Percentiles rank a stretch among this genome's conserved stretches.
phyloP scores from a whole-genome alignment of 2,797 vertebrate species.

The Silurus lanzhouensis region DNA sequence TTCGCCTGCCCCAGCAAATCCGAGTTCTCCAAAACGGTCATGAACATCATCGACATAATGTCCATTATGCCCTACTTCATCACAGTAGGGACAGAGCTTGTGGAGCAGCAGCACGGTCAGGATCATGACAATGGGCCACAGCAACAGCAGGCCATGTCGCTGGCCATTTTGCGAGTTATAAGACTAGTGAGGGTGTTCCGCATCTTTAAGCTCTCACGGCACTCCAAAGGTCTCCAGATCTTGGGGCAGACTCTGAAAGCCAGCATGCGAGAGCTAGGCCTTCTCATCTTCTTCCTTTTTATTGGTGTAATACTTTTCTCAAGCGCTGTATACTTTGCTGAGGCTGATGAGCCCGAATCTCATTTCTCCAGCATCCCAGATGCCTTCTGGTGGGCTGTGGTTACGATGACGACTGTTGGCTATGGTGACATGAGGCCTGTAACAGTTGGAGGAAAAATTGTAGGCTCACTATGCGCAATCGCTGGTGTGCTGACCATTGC shows the following conservation, averaged over 20 bases:
- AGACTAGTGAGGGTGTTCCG: conserved; percentile 93
- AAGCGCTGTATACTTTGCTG: conserved; percentile 93
- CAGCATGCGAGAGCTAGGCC: conserved; percentile 92
- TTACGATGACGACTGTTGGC: conserved; percentile 97
- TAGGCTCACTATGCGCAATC: conserved; percentile 93
- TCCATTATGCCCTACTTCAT: conserved; percentile 98
- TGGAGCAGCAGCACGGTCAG: conserved; percentile 77
- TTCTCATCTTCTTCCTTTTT: conserved; percentile 97
- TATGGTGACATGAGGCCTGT: conserved; percentile 96
- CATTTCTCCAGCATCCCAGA: conserved; percentile 97
- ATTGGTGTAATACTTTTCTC: conserved; percentile 97
- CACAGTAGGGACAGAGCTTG: conserved; percentile 92
- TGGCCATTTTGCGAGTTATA: conserved; percentile 95
- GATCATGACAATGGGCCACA: conserved; percentile 83
- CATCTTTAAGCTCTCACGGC: conserved; percentile 94
- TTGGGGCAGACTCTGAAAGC: conserved; percentile 93
- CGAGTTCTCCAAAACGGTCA: conserved; percentile 85
- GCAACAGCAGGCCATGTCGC: conserved; percentile 80
- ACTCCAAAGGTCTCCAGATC: conserved; percentile 96
- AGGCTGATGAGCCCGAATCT: conserved; percentile 89
- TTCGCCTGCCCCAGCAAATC: conserved; percentile 91
- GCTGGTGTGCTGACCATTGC: conserved; percentile 95
- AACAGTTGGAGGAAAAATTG: conserved; percentile 93
- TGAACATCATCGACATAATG: conserved; percentile 93
- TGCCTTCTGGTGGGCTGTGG: conserved; percentile 98